Evolutionary conservation across 2,113 vertebrate species (phyloP).

Genomic region (Caretta caretta): DNA sequence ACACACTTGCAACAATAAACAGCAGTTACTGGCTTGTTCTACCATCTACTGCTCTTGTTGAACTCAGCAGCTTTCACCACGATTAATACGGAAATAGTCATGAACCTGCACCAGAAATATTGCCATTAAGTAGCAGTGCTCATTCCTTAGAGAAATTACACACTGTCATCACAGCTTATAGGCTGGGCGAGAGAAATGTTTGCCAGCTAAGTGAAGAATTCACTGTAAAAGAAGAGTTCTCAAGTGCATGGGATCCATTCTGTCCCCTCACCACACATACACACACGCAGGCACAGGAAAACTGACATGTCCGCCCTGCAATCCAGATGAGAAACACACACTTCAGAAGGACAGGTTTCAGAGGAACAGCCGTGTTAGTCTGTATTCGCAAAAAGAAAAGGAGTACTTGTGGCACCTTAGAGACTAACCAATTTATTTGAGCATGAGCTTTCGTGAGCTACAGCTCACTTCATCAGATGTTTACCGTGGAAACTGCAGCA

Average conservation of each 20-base stretch:
- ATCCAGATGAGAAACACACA: background rate
- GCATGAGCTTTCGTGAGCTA: too few species aligned
- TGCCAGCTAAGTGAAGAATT: background rate
- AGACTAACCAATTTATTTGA: too few species aligned
- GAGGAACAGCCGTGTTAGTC: too few species aligned
- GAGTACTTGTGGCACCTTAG: too few species aligned
- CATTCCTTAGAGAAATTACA: rapidly evolving
- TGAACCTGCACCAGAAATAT: rapidly evolving
- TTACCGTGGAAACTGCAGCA: too few species aligned
- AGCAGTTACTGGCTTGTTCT: background rate
- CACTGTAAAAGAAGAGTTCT: background rate
- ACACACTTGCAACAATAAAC: background rate
- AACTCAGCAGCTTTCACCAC: background rate
- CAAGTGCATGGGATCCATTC: rapidly evolving
- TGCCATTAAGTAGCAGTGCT: rapidly evolving
- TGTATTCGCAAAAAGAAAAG: too few species aligned
- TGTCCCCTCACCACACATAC: background rate
- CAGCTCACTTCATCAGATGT: too few species aligned
- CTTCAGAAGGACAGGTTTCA: too few species aligned
- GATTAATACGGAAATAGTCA: rapidly evolving
- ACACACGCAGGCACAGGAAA: background rate
- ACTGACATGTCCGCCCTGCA: background rate
- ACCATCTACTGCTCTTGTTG: background rate
- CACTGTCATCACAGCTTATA: rapidly evolving
- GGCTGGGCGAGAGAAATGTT: rapidly evolving